Conservation (phyloP, 2,888 invertebrate genomes). For the Spilarctia lutea region DNA sequence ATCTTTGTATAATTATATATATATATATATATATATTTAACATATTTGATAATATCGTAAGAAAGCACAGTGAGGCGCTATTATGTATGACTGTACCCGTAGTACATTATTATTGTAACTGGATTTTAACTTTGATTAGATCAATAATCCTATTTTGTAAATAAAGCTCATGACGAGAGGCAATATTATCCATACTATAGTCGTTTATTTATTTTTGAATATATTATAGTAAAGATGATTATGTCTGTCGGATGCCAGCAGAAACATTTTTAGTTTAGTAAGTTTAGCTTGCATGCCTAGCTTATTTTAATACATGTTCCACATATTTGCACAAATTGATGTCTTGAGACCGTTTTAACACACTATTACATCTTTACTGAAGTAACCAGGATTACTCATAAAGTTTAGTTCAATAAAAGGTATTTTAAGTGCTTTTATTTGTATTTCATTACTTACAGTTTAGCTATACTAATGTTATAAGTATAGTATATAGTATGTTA, state of each 20-base stretch:
- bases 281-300: constrained; percentile 56
- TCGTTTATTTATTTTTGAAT: not conserved
- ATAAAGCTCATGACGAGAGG: not conserved
- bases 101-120: not conserved
- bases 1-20: no score
- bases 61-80: not conserved
- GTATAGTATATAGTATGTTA: no score
- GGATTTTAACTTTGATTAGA: not conserved
- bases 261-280: constrained; percentile 33
- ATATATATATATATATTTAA: not conserved
- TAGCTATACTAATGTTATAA: not conserved
- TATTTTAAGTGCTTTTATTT: not conserved
- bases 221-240: constrained; percentile 65
- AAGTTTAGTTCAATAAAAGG: not conserved
- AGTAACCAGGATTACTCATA: not conserved
- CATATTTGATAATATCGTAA: not conserved
- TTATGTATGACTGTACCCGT: not conserved
- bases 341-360: not conserved
- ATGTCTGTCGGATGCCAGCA: constrained; percentile 67
- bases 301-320: constrained; percentile 37
- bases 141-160: not conserved
- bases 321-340: not conserved
- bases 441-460: not conserved
- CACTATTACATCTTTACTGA: not conserved
- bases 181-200: not conserved